phyloP scores from a whole-genome alignment of 2,888 invertebrate species.

The Polydrusus pterygomalis region DNA sequence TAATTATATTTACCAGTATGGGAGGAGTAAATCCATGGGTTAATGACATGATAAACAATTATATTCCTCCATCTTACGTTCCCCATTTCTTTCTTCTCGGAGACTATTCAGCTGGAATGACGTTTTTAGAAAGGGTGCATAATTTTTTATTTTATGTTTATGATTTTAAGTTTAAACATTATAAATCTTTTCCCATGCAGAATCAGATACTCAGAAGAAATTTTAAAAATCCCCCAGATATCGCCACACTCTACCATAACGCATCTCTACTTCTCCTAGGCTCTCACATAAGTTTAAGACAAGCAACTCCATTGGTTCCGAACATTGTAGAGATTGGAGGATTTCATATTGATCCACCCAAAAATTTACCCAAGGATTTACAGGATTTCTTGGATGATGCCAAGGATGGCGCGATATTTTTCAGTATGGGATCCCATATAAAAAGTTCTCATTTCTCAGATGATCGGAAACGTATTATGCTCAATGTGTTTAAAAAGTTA shows the following conservation, averaged over 20 bases:
- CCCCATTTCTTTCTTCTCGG: conserved; percentile 5
- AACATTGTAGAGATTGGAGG: conserved; percentile 76
- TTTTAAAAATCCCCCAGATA: conserved; percentile 8
- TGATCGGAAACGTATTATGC: conserved; percentile 73
- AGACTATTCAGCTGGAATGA: conserved; percentile 14
- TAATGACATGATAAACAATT: background rate
- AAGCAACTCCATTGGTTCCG: conserved; percentile 73
- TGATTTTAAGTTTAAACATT: conserved; percentile 57
- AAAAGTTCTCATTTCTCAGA: conserved; percentile 74
- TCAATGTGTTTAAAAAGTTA: conserved; percentile 75
- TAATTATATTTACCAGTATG: conserved; percentile 57
- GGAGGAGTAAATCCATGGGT: conserved; percentile 43
- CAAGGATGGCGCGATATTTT: conserved; percentile 74
- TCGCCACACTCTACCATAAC: conserved; percentile 42
- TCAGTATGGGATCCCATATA: conserved; percentile 77
- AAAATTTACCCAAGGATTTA: conserved; percentile 68
- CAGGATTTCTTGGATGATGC: conserved; percentile 73
- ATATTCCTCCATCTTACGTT: background rate
- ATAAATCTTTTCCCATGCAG: conserved; percentile 51
- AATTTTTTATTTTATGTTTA: background rate
- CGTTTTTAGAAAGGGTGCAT: conserved; percentile 29
- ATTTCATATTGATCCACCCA: conserved; percentile 67
- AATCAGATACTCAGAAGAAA: conserved; percentile 55
- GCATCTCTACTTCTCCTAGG: conserved; percentile 60
- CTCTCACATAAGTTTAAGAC: conserved; percentile 73